Evolutionary conservation across 2,797 vertebrate genomes (phyloP), one percentile per base, ranked within the genome.

Genomic region (Nannoperca australis): DNA sequence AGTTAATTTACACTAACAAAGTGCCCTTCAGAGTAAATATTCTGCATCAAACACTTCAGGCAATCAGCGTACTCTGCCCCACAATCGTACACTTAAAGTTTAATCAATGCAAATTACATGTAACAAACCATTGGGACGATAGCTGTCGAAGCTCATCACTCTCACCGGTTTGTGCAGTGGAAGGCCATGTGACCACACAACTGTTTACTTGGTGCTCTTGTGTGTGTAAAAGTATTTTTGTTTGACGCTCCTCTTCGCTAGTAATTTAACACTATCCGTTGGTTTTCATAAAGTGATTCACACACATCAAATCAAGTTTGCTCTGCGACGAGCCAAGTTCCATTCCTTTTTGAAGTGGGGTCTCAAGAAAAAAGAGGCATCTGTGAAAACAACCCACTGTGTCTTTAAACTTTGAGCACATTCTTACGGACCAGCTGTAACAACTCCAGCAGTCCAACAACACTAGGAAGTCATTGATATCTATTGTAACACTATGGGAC

Each of bases 321-420:
- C 90, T 92, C 81, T 83, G 87, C 78, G 83, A 89, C 87, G 89
- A 94, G 86, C 81, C 86, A 92, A 94, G 89, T 94, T 92, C 89
- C 86, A 76, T 89, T 92, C 90, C 91, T 91, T 95, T 96, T 96
- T 98, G 96, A 98, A 97, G 96, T 97, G 88, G 78, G 93, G 91
- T 94, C 94, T 82, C 61, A 74, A 88, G 74, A 73, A 75, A 38
- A 10, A 94, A 89, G 89, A 95, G 87, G 95, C 97, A 98, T 97
- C 97, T 98, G 97, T 97, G 88, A 94, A 98, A 98, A 98, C 97
- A 99, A 95, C 92, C 94, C 94, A 94, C 90, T 96, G 95, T 96
- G 94, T 94, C 95, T 97, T 96, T 96, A 96, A 97, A 96, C 95
- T 96, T 94, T 95, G 94, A 95, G 93, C 94, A 93, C 94, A 95